Evolutionary conservation across 2,113 vertebrate species (phyloP).

Genomic region (Bambusicola thoracicus): DNA sequence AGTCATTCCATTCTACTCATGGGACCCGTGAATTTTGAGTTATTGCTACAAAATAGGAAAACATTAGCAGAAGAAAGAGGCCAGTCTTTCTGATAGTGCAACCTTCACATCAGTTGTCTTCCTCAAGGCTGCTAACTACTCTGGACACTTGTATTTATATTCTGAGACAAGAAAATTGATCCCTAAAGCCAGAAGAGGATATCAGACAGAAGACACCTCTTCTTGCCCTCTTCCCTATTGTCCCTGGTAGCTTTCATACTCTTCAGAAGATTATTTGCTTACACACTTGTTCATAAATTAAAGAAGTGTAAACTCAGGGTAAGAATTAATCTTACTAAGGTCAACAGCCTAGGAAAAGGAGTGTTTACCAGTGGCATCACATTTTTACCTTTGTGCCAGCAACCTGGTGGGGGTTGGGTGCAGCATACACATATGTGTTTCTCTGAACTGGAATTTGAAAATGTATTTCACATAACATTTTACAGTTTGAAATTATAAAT

Average conservation of each 20-base stretch:
- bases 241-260: background rate
- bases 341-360: background rate
- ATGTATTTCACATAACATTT: background rate
- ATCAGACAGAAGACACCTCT: background rate
- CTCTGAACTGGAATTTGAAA: background rate
- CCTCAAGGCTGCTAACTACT: background rate
- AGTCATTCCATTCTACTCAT: background rate
- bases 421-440: fast-evolving
- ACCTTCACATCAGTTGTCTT: background rate
- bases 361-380: background rate
- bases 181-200: background rate
- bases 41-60: background rate
- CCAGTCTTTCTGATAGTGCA: background rate
- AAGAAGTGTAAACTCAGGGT: background rate
- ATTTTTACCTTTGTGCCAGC: background rate
- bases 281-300: background rate
- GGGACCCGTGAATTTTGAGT: fast-evolving
- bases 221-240: background rate
- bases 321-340: background rate
- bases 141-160: background rate
- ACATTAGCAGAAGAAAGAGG: background rate
- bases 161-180: background rate
- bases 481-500: background rate
- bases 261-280: background rate
- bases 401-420: background rate